Evolutionary conservation across 1,140 invertebrate species (phyloP).

Genomic region (Mercenaria mercenaria): DNA sequence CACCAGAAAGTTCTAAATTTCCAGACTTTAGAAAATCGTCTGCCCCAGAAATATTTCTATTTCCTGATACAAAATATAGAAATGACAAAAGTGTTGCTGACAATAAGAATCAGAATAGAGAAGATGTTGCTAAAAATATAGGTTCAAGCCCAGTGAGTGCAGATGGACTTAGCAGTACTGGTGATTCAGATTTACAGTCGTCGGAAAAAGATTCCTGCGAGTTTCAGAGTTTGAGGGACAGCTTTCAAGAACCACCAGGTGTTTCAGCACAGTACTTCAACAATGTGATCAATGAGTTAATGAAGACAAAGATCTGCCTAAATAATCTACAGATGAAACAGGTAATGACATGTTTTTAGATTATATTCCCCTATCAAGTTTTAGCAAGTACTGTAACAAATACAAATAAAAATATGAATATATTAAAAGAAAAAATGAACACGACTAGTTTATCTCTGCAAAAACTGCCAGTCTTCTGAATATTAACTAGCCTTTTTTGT

Average conservation of each 20-base stretch:
- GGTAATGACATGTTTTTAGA: background rate
- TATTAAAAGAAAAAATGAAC: too few species aligned
- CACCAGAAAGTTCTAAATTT: background rate
- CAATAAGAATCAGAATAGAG: background rate
- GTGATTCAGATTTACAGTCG: background rate
- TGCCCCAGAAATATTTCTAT: conserved; percentile 89
- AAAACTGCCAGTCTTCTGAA: too few species aligned
- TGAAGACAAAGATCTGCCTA: conserved; percentile 27
- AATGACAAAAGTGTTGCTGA: background rate
- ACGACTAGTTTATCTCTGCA: too few species aligned
- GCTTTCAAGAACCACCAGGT: background rate
- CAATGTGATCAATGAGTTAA: conserved; percentile 23
- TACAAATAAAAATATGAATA: too few species aligned
- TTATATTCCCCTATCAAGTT: too few species aligned
- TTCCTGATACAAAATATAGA: conserved; percentile 18
- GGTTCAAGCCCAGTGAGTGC: background rate
- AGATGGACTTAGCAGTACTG: background rate
- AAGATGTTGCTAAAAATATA: background rate
- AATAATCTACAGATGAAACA: conserved; percentile 15
- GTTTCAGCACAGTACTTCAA: conserved; percentile 30
- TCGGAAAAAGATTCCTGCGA: background rate
- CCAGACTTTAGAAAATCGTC: background rate
- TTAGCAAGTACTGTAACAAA: too few species aligned
- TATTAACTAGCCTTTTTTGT: too few species aligned
- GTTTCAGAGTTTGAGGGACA: background rate